Evolutionary conservation across 2,888 invertebrate species (phyloP), one percentile per base, ranked within the genome.

Genomic region (Aquatica leii): DNA sequence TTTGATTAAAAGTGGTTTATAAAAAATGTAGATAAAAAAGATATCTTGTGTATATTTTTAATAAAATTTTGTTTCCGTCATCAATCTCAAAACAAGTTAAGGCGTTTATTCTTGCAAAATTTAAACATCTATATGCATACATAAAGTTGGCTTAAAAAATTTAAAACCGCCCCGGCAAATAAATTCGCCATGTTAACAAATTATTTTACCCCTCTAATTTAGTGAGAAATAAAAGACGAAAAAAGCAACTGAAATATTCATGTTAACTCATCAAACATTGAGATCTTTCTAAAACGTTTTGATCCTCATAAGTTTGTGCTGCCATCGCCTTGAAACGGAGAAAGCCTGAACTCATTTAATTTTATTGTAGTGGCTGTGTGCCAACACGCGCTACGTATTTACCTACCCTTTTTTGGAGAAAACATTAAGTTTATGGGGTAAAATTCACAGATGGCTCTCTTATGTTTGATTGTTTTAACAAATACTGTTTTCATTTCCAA

Each of bases 261-360:
- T 37, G 18, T 21, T 20, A 34, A 37, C 37, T 17, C 18, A 46
- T 48, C 56, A 17, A 20, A 49, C 43, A 18, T 41, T 18, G 53
- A 24, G 12, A 54, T 35, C 31, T 58, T 43, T 37, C 53, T 48
- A 31, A 48, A 58, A 54, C 40, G 53, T 21, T 56, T 50, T 60
- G 56, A 50, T 58, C 60, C 60, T 68, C 70, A 65, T 66, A 65
- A 66, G 71, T 64, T 65, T 68, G 73, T 75, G 74, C 74, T 75
- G 74, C 74, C 68, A 59, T 69, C 66, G 49, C 51, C 54, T 59
- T 56, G 43, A 49, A 61, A 62, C 73, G 74, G 74, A 65, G 64
- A 73, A 73, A 65, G 59, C 70, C 60, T 56, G 73, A 75, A 75
- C 75, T 74, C 68, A 65, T 66, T 57, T 51, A 56, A 66, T 61